Evolutionary conservation across 2,113 vertebrate species (phyloP), one percentile per base, ranked within the genome.

Genomic region (Nannobrachium achirus): DNA sequence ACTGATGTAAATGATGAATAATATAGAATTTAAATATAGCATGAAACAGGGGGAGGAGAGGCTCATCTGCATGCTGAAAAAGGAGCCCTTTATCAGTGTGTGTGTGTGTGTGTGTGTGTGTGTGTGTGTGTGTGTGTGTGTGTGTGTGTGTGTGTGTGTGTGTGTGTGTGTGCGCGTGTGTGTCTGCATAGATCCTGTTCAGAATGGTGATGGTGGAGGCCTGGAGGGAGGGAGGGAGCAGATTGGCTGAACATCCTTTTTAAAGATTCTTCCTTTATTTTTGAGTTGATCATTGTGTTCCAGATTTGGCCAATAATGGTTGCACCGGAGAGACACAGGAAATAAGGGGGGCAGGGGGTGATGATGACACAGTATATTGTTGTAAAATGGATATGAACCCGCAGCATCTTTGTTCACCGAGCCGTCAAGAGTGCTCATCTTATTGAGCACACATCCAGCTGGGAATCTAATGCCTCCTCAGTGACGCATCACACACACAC

Each of bases 211-310:
- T 6, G 9, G 16, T 1, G 15, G 56, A n/a, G 56, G 52, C 3
- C 62, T 14, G 41, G n/a, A 72, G 49, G 15, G 56, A n/a, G 56
- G 52, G 25, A 65, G 13, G 41, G n/a, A 72, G 49, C 13, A 70
- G 49, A 71, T 63, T 63, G 41, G 20, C 70, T 74, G 66, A 44
- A 83, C 71, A 76, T 85, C 80, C 78, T 76, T 86, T 78, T 72
- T 53, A 70, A 65, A 25, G 18, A 52, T 68, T 45, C 14, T 49
- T 49, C 11, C 42, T 45, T 45, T 45, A 33, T 33, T 13, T 53
- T 14, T 48, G 3, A 57, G 16, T 16, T 44, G 8, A 49, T 73
- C 25, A 33, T 33, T 33, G 25, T 33, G 25, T 33, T 50, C 72
- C 10, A 11, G n/a, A 19, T 63, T n/a, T 55, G 25, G 70, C 1